Conservation (phyloP, 2,888 invertebrate genomes). For the Catocala sponsa region DNA sequence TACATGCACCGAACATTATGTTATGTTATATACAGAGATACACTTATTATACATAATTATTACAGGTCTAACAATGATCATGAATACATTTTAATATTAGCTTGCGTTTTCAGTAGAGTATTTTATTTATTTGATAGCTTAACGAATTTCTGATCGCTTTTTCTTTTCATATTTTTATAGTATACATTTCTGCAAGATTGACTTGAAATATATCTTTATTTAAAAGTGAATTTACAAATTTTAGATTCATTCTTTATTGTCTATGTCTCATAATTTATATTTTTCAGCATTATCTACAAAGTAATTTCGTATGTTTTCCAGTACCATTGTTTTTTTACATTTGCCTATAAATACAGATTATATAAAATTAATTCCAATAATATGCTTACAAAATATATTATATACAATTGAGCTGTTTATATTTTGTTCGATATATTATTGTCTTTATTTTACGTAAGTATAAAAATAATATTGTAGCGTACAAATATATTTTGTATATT, state of each 20-base stretch:
- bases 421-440: conserved; percentile 21
- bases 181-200: no score
- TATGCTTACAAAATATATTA: conserved; percentile 32
- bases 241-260: no score
- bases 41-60: conserved; percentile 22
- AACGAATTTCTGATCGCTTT: no score
- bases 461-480: background rate
- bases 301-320: background rate
- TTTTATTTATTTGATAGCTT: no score
- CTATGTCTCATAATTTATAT: background rate
- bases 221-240: no score
- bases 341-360: conserved; percentile 25
- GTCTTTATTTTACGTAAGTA: conserved; percentile 3
- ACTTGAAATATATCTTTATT: no score
- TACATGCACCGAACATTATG: conserved; percentile 63
- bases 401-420: conserved; percentile 50
- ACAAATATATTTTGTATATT: conserved; percentile 5
- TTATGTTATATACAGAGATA: conserved; percentile 51
- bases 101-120: background rate
- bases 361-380: conserved; percentile 30
- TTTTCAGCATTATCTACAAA: background rate
- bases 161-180: no score
- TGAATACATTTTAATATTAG: conserved; percentile 1
- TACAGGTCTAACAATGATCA: conserved; percentile 18
- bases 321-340: background rate